Base-by-base conservation (phyloP, 2,888 invertebrate species). In the Xestobium rufovillosum region DNA sequence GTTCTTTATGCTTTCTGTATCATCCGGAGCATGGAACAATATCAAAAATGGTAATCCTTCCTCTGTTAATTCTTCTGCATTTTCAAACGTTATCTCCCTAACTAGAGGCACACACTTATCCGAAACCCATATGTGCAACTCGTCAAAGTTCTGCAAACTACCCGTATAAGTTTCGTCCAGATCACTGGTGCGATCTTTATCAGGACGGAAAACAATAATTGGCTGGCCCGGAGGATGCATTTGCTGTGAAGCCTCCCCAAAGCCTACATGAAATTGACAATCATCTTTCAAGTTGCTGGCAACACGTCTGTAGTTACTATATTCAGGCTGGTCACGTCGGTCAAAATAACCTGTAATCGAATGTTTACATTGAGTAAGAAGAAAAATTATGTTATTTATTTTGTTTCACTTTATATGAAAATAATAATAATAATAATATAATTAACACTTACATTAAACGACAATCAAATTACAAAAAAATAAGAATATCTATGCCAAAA, bases 11-110 rank as follows among this genome's bases (percentile, higher is more conserved):
- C 83, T 86, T 11, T 84, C 82, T 0, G 70, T 70, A 53, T 84
- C 84, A 53, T 89, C 84, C 0, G 90, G 84, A 47, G 80, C 70
- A 59, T 98, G 91, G 70, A 99, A 99, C 26, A 99, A 70, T 50
- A 99, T 97, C 23, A 99, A 73, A 72, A 99, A 98, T 3, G 98
- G 98, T 53, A 98, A 67, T 17, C 97, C 97, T 69, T 98, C 98
- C 65, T 97, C 97, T 0, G 97, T 97, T 14, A 97, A 68, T 66
- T 97, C 97, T 68, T 98, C 98, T 2, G 98, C 98, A 72, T 99
- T 99, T 67, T 97, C 96, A 67, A 99, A 99, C 0, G 97, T 99
- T 41, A 99, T 98, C 67, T 98, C 97, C 36, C 98, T 75, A 0
- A 99, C 97, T 9, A 97, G 69, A 0, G 98, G 96, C 25, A 97